Evolutionary conservation across 1,140 invertebrate genomes (phyloP).

Genomic region (Onthophagus taurus): DNA sequence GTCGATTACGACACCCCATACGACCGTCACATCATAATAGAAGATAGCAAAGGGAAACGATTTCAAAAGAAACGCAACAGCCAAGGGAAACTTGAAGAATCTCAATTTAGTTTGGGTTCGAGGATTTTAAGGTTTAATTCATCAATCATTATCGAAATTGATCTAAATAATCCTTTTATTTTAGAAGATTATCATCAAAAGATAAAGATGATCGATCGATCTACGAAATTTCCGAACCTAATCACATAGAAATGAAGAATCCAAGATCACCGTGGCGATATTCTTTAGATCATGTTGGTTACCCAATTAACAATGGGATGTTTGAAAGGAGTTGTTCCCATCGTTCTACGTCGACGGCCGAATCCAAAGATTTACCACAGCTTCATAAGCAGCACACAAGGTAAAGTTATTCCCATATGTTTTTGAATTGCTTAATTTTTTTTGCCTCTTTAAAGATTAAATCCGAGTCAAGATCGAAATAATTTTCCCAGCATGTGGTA

Average conservation of each 20-base stretch:
- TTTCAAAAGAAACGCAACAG: slow-evolving; percentile 50
- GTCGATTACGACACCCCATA: slow-evolving; percentile 92
- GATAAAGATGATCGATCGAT: slow-evolving; percentile 40
- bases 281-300: slow-evolving; percentile 17
- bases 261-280: slow-evolving; percentile 51
- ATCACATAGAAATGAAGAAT: slow-evolving; percentile 41
- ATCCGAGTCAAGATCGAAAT: neutral
- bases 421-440: neutral
- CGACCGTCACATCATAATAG: slow-evolving; percentile 82
- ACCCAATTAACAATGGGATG: neutral
- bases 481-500: no score
- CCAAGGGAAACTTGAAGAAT: slow-evolving; percentile 50
- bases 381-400: slow-evolving; percentile 4
- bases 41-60: slow-evolving; percentile 74
- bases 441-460: slow-evolving; percentile 6
- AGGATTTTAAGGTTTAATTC: slow-evolving; percentile 47
- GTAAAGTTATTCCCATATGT: neutral
- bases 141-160: slow-evolving; percentile 1
- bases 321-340: neutral
- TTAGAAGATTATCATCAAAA: slow-evolving; percentile 52
- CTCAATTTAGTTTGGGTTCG: slow-evolving; percentile 44
- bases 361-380: slow-evolving; percentile 7
- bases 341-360: neutral
- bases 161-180: slow-evolving; percentile 5
- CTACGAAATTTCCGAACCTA: slow-evolving; percentile 41